Evolutionary conservation across 2,888 invertebrate species (phyloP).

Genomic region (Oligia latruncula): DNA sequence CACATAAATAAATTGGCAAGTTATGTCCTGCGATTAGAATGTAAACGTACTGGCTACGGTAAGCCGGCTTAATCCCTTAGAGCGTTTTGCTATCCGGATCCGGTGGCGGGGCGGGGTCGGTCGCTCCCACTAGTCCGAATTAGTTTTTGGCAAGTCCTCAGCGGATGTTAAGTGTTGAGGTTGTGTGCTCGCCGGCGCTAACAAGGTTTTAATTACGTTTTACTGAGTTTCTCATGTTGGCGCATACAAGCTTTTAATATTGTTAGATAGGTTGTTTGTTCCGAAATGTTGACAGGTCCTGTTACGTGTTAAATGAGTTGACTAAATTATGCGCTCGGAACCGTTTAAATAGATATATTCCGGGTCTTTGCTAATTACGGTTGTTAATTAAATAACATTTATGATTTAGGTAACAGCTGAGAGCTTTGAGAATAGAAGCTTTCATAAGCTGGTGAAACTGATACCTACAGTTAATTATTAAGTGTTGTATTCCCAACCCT

Average conservation of each 20-base stretch:
- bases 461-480: slow-evolving; percentile 38
- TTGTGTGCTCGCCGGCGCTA: slow-evolving; percentile 79
- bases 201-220: slow-evolving; percentile 85
- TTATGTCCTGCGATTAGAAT: slow-evolving; percentile 67
- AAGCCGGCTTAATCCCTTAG: slow-evolving; percentile 76
- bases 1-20: slow-evolving; percentile 53
- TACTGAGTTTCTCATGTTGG: slow-evolving; percentile 73
- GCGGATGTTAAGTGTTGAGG: slow-evolving; percentile 79
- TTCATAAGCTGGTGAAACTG: slow-evolving; percentile 36
- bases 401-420: slow-evolving; percentile 31
- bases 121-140: slow-evolving; percentile 74
- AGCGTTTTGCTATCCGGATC: slow-evolving; percentile 72
- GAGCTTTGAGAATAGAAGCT: slow-evolving; percentile 36
- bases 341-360: slow-evolving; percentile 46
- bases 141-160: slow-evolving; percentile 83
- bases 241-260: slow-evolving; percentile 76
- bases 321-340: slow-evolving; percentile 52
- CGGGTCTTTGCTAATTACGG: slow-evolving; percentile 49
- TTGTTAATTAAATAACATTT: slow-evolving; percentile 55
- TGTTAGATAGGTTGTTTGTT: slow-evolving; percentile 71
- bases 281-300: slow-evolving; percentile 71
- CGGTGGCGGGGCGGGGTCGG: slow-evolving; percentile 57
- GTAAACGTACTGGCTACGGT: slow-evolving; percentile 70
- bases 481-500: slow-evolving; percentile 39
- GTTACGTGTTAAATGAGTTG: slow-evolving; percentile 65